Conservation (phyloP, 2,888 invertebrate species). For the Anoplius nigerrimus region DNA sequence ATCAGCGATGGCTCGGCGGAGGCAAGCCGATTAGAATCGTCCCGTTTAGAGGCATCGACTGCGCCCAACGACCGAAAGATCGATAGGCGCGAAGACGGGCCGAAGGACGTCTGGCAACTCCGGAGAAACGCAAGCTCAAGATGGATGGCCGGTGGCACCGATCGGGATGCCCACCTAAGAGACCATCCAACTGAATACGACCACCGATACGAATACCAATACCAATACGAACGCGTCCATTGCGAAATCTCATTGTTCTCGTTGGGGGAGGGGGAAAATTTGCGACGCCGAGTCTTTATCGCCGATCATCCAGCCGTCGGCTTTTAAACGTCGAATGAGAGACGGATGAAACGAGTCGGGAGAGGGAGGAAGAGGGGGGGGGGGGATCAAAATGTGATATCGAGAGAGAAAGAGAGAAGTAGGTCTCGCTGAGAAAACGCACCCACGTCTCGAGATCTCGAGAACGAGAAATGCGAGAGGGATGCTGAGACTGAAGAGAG, state of each 20-base stretch:
- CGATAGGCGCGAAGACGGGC: conserved; percentile 10
- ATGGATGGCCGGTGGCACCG: too few species aligned
- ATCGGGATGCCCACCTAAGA: neutral
- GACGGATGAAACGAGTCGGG: neutral
- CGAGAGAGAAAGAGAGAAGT: conserved; percentile 8
- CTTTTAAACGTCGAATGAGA: neutral
- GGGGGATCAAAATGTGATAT: neutral
- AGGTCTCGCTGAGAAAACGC: too few species aligned
- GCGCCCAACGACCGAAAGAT: conserved; percentile 1
- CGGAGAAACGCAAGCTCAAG: conserved; percentile 6
- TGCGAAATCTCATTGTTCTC: conserved; percentile 4
- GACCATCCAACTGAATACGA: conserved; percentile 14
- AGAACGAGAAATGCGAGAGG: too few species aligned
- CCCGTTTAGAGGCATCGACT: too few species aligned
- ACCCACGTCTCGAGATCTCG: too few species aligned
- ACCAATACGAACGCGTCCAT: conserved; percentile 19
- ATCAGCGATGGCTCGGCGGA: too few species aligned
- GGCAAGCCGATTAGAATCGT: too few species aligned
- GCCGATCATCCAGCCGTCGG: neutral
- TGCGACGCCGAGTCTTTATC: too few species aligned
- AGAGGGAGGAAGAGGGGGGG: neutral
- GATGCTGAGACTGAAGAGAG: too few species aligned
- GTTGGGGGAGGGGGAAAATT: too few species aligned
- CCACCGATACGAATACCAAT: conserved; percentile 7
- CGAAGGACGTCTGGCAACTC: conserved; percentile 16